phyloP scores from a whole-genome alignment of 2,888 invertebrate genomes.

The Stenoptilia bipunctidactyla region DNA sequence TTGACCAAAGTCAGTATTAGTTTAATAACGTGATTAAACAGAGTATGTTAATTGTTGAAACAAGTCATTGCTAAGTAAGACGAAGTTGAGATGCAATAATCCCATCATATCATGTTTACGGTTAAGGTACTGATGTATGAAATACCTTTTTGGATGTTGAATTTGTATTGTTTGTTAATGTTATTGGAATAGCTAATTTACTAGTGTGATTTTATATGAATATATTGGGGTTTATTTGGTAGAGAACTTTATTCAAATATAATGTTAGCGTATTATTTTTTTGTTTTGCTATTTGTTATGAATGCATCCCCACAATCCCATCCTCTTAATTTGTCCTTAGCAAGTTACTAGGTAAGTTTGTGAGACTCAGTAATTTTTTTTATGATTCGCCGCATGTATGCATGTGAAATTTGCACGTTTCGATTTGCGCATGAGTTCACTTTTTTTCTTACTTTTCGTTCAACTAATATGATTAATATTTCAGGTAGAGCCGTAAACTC shows the following conservation, averaged over 20 bases:
- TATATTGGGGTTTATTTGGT: conserved; percentile 71
- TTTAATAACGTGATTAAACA: conserved; percentile 54
- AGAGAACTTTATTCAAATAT: conserved; percentile 67
- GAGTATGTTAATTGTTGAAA: conserved; percentile 45
- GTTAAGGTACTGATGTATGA: conserved; percentile 44
- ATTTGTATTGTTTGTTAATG: conserved; percentile 66
- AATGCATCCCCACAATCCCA: conserved; percentile 15
- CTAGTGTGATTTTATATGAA: conserved; percentile 71
- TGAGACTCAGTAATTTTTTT: conserved; percentile 16
- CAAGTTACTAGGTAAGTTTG: conserved; percentile 40
- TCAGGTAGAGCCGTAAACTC: conserved; percentile 68
- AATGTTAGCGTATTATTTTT: conserved; percentile 39
- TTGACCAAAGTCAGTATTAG: conserved; percentile 73
- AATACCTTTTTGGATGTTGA: conserved; percentile 31
- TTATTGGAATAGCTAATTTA: conserved; percentile 60
- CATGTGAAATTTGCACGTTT: conserved; percentile 15
- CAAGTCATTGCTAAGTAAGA: conserved; percentile 51
- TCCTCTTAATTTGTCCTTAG: conserved; percentile 18
- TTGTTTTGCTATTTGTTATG: conserved; percentile 37
- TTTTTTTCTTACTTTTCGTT: conserved; percentile 50
- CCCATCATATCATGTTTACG: conserved; percentile 45
- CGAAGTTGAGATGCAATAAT: conserved; percentile 47
- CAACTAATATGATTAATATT: conserved; percentile 70
- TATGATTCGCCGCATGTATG: conserved; percentile 36
- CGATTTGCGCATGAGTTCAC: conserved; percentile 11